phyloP scores from a whole-genome alignment of 2,797 vertebrate genomes.

The Pelodytes ibericus region DNA sequence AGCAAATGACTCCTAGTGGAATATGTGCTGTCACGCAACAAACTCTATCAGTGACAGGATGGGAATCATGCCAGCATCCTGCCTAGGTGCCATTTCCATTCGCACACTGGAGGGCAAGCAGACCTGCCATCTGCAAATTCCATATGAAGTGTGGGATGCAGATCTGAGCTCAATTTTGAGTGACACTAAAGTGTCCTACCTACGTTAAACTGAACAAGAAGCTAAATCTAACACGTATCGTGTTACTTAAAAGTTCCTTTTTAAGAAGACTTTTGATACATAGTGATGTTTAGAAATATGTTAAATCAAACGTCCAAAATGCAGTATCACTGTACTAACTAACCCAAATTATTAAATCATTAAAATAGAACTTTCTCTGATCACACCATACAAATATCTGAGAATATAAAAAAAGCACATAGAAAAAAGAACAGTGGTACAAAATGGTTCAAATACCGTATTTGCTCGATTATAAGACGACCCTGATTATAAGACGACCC shows the following conservation, averaged over 20 bases:
- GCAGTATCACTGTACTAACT: too few relatives aligned
- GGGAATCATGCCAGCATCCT: slow-evolving; percentile 41
- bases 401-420: too few relatives aligned
- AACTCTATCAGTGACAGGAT: slow-evolving; percentile 26
- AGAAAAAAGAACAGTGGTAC: too few relatives aligned
- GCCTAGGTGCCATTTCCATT: slow-evolving; percentile 36
- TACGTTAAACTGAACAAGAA: not conserved
- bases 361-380: too few relatives aligned
- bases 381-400: too few relatives aligned
- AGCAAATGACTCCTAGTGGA: slow-evolving; percentile 42
- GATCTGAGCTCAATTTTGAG: not conserved
- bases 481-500: too few relatives aligned
- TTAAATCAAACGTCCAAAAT: too few relatives aligned
- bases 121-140: slow-evolving; percentile 37
- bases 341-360: too few relatives aligned
- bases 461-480: too few relatives aligned
- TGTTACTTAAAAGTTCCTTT: not conserved
- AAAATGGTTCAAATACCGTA: too few relatives aligned
- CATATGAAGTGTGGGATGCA: slow-evolving; percentile 29
- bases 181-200: slow-evolving; percentile 16
- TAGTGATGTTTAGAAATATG: too few relatives aligned
- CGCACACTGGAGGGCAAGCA: slow-evolving; percentile 12
- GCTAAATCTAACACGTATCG: not conserved
- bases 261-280: too few relatives aligned
- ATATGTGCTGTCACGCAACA: slow-evolving; percentile 44